Conservation (phyloP, 2,888 invertebrate genomes). For the Tachystola acroxantha region DNA sequence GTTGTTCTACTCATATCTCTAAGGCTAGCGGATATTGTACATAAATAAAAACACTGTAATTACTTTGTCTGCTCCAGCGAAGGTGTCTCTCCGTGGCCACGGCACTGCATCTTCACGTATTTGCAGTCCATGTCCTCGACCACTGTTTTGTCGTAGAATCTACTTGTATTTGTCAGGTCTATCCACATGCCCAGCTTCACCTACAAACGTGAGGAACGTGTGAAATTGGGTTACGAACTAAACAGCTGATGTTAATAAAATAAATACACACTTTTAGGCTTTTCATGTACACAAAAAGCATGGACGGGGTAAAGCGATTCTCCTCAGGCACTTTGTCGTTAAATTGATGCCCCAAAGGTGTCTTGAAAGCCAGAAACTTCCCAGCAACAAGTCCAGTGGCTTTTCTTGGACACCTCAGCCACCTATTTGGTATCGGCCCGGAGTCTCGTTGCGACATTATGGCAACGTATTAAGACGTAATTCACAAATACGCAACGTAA, state of each 20-base stretch:
- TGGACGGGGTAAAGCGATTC: conserved; percentile 90
- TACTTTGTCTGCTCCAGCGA: conserved; percentile 86
- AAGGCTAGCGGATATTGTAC: too few species aligned
- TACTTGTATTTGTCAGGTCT: conserved; percentile 95
- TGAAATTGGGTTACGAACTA: conserved; percentile 1
- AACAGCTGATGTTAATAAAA: conserved; percentile 16
- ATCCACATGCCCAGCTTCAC: conserved; percentile 96
- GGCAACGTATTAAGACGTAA: conserved; percentile 10
- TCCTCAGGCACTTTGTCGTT: conserved; percentile 90
- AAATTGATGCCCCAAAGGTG: conserved; percentile 90
- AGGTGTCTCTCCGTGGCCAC: conserved; percentile 96
- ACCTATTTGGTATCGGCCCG: conserved; percentile 88
- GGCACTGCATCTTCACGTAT: conserved; percentile 93
- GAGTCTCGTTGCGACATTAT: conserved; percentile 59
- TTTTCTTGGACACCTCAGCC: conserved; percentile 93
- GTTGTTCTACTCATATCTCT: too few species aligned
- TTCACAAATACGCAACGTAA: conserved; percentile 11
- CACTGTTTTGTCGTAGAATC: conserved; percentile 93
- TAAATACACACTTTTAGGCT: conserved; percentile 81
- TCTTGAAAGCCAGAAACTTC: conserved; percentile 96
- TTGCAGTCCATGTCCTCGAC: conserved; percentile 86
- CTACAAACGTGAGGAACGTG: conserved; percentile 59
- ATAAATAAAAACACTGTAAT: conserved; percentile 1
- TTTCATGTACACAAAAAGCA: conserved; percentile 90
- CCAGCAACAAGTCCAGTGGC: conserved; percentile 83